Conservation (phyloP, 2,888 invertebrate genomes). For the Perithous albicinctus region DNA sequence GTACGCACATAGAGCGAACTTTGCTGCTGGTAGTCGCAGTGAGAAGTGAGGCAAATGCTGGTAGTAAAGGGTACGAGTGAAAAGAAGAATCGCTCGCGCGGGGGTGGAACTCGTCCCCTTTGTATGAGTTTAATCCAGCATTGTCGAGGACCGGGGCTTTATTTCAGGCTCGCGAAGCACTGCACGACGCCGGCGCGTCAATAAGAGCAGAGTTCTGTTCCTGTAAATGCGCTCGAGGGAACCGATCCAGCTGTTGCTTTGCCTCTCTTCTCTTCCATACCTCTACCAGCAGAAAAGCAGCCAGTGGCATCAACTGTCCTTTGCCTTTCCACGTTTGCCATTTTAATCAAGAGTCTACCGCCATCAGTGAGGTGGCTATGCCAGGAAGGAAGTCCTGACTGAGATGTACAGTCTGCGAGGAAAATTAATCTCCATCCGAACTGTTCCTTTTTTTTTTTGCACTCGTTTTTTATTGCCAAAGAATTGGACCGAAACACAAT, state of each 20-base stretch:
- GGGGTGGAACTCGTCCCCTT: slow-evolving; percentile 75
- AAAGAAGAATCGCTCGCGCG: slow-evolving; percentile 60
- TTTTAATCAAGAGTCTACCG: slow-evolving; percentile 82
- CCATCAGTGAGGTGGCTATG: slow-evolving; percentile 42
- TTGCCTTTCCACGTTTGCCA: slow-evolving; percentile 80
- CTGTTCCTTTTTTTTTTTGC: neutral
- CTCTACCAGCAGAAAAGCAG: slow-evolving; percentile 35
- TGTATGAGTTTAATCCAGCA: slow-evolving; percentile 81
- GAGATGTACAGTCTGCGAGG: slow-evolving; percentile 75
- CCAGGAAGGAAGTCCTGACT: slow-evolving; percentile 81
- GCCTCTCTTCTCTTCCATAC: slow-evolving; percentile 47
- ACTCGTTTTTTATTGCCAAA: neutral
- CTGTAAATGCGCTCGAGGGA: slow-evolving; percentile 84
- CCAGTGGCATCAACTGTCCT: slow-evolving; percentile 77
- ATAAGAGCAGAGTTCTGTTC: slow-evolving; percentile 84
- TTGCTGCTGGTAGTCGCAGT: slow-evolving; percentile 38
- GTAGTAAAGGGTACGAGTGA: slow-evolving; percentile 40
- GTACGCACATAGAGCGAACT: slow-evolving; percentile 38
- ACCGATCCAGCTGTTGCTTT: slow-evolving; percentile 84
- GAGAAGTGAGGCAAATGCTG: slow-evolving; percentile 62
- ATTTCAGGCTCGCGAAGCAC: slow-evolving; percentile 78
- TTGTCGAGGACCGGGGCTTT: slow-evolving; percentile 81
- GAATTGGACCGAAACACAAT: neutral
- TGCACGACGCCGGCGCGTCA: slow-evolving; percentile 76
- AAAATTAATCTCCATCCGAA: slow-evolving; percentile 64